These are phyloP conservation scores for Athalia circularis DNA, from an alignment of 2,888 invertebrate genomes.

Conservation along the genomic window DNA sequence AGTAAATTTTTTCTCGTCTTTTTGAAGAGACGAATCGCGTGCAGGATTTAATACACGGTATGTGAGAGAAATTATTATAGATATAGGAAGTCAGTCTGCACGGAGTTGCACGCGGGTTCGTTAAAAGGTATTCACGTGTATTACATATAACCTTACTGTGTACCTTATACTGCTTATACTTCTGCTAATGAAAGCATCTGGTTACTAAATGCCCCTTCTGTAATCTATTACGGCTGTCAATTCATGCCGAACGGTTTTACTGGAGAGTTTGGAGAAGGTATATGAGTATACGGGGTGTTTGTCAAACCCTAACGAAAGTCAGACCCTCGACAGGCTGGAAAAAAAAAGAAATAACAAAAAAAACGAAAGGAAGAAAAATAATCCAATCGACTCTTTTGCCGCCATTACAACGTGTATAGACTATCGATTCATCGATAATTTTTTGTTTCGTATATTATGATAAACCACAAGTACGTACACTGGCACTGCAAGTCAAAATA, in stretches of 20 bases:
- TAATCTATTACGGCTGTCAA: constrained; percentile 39
- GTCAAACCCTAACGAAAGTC: background rate
- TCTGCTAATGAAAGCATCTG: constrained; percentile 39
- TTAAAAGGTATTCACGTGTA: constrained; percentile 17
- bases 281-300: background rate
- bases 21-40: background rate
- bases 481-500: no score
- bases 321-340: background rate
- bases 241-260: constrained; percentile 7
- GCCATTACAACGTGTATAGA: no score
- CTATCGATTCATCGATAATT: no score
- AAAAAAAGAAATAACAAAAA: background rate
- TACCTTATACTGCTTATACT: background rate
- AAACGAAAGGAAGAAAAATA: background rate
- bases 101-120: constrained; percentile 8
- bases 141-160: background rate
- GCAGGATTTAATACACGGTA: background rate
- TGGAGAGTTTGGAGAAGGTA: background rate
- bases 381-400: no score
- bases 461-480: no score
- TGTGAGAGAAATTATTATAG: background rate
- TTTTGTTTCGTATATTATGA: no score
- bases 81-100: no score
- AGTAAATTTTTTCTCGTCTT: no score
- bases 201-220: constrained; percentile 27